These are phyloP conservation scores for Sabatieria punctata DNA, from an alignment of 2,888 invertebrate species.

Conservation along the genomic window DNA sequence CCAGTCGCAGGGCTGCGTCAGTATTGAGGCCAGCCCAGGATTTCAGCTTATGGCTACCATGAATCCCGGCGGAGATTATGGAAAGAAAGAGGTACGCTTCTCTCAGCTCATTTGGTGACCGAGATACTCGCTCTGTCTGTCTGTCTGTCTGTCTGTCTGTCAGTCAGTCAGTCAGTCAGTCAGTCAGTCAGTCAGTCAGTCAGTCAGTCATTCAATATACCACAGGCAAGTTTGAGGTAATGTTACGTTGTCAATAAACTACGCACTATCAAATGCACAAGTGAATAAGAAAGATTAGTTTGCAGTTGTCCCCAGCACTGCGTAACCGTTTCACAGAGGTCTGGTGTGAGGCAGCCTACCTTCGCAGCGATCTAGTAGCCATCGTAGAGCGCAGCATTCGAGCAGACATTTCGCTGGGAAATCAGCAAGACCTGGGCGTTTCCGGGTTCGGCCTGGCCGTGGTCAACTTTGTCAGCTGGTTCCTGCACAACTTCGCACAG, in stretches of 20 bases:
- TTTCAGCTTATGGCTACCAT: slow-evolving; percentile 92
- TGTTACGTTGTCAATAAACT: too few species aligned
- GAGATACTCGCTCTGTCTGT: neutral
- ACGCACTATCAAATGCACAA: too few species aligned
- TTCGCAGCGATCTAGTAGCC: slow-evolving; percentile 52
- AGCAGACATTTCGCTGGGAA: slow-evolving; percentile 41
- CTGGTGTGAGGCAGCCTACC: slow-evolving; percentile 65
- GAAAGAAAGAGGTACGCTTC: slow-evolving; percentile 72
- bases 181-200: too few species aligned
- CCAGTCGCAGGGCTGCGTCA: too few species aligned
- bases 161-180: neutral
- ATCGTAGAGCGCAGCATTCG: slow-evolving; percentile 64
- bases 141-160: neutral
- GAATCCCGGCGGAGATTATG: slow-evolving; percentile 99
- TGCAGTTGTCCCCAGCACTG: slow-evolving; percentile 70
- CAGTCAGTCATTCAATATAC: too few species aligned
- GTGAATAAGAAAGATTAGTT: too few species aligned
- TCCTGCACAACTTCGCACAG: neutral
- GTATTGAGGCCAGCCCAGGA: slow-evolving; percentile 41
- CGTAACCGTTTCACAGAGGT: slow-evolving; percentile 96
- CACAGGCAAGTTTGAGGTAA: too few species aligned
- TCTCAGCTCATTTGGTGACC: slow-evolving; percentile 1
- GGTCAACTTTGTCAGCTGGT: slow-evolving; percentile 47
- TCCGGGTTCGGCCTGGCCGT: slow-evolving; percentile 49
- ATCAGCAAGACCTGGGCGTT: slow-evolving; percentile 32